These are phyloP conservation scores for Pseudorhombus dupliciocellatus DNA, from an alignment of 2,113 vertebrate species.

Conservation along the genomic window DNA sequence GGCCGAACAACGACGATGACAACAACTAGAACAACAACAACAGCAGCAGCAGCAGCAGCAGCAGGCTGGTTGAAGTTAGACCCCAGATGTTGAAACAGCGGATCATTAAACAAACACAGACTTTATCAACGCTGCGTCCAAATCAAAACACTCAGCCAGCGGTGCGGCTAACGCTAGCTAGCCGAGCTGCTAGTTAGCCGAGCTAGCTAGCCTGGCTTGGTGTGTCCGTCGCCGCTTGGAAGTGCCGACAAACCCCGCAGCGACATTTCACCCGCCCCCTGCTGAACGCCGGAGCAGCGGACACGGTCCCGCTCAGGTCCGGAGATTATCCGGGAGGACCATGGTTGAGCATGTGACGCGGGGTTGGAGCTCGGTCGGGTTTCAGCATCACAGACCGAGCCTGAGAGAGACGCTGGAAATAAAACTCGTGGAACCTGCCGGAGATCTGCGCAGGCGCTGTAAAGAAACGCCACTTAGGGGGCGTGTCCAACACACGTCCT, in stretches of 20 bases:
- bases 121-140: constrained; percentile 1
- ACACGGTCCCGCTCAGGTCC: background rate
- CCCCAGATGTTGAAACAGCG: background rate
- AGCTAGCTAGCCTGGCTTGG: constrained; percentile 65
- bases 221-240: constrained; percentile 60
- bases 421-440: constrained; percentile 74
- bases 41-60: too few species aligned
- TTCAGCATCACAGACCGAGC: constrained; percentile 14
- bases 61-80: background rate
- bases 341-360: background rate
- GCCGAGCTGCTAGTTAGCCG: constrained; percentile 9
- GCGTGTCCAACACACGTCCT: constrained; percentile 31
- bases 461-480: constrained; percentile 16
- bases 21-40: too few species aligned
- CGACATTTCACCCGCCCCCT: constrained; percentile 69
- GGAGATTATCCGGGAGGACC: background rate
- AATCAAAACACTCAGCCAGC: background rate
- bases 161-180: constrained; percentile 28
- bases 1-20: too few species aligned
- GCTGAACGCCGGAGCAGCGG: background rate
- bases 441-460: constrained; percentile 66
- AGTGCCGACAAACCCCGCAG: constrained; percentile 61
- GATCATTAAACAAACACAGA: background rate
- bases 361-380: background rate
- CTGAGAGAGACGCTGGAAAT: constrained; percentile 53